Conservation (phyloP, 2,888 invertebrate genomes). For the Platycheirus rosarum region DNA sequence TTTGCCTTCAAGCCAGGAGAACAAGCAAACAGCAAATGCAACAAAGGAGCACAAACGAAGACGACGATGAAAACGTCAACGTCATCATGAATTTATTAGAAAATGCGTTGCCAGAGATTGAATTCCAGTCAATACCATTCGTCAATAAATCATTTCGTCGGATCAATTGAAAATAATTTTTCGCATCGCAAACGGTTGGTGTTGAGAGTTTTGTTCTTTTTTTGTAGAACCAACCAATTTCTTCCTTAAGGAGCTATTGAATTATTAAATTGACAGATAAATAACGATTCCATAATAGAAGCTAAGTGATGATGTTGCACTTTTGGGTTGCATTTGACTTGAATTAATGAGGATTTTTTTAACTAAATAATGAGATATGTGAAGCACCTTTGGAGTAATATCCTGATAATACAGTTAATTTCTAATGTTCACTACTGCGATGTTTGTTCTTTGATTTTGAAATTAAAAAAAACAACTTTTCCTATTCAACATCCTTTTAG, state of each 20-base stretch:
- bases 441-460: too few relatives aligned
- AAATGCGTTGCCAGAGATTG: slow-evolving; percentile 70
- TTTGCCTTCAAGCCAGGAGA: slow-evolving; percentile 7
- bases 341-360: too few relatives aligned
- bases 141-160: slow-evolving; percentile 72
- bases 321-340: not conserved
- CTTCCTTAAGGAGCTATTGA: slow-evolving; percentile 11
- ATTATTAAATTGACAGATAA: slow-evolving; percentile 22
- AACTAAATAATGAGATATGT: too few relatives aligned
- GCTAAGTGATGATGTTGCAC: not conserved
- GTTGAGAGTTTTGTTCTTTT: slow-evolving; percentile 25
- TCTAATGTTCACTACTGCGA: too few relatives aligned
- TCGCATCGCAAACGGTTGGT: slow-evolving; percentile 39
- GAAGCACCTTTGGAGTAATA: too few relatives aligned
- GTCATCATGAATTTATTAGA: slow-evolving; percentile 73
- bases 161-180: slow-evolving; percentile 67
- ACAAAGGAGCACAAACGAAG: too few relatives aligned
- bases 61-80: too few relatives aligned
- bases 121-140: slow-evolving; percentile 69
- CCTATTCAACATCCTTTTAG: too few relatives aligned
- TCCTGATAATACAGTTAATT: too few relatives aligned
- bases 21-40: too few relatives aligned
- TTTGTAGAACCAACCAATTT: not conserved
- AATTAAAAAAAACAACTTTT: too few relatives aligned
- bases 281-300: slow-evolving; percentile 7